These are phyloP conservation scores for Gymnobelideus leadbeateri DNA, from an alignment of 2,113 vertebrate genomes.

Conservation along the genomic window DNA sequence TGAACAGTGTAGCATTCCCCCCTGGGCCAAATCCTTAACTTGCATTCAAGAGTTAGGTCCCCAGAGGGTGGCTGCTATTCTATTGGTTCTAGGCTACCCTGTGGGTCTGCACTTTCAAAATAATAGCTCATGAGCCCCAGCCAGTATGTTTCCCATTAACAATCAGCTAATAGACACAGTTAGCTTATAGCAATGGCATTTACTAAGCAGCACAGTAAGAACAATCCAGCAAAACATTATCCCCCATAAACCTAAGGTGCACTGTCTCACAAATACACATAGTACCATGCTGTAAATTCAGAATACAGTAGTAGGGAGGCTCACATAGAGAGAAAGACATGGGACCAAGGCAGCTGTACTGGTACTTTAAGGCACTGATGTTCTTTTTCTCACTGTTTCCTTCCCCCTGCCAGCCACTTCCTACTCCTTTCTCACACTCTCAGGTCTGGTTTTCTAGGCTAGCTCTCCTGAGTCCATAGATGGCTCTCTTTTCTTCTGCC, in stretches of 20 bases:
- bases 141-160: not conserved
- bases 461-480: not conserved
- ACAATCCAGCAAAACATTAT: not conserved
- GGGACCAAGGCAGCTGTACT: not conserved
- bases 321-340: not conserved
- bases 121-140: not conserved
- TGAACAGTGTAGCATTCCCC: not conserved
- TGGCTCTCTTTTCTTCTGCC: not conserved
- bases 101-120: not conserved
- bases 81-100: not conserved
- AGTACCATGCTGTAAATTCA: not conserved
- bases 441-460: not conserved
- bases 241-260: not conserved
- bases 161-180: not conserved
- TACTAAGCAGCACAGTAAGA: not conserved
- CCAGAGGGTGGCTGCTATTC: not conserved
- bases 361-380: not conserved
- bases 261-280: not conserved
- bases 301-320: not conserved
- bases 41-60: not conserved
- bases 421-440: not conserved
- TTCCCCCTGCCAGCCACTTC: not conserved
- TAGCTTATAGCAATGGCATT: not conserved
- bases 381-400: not conserved
- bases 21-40: not conserved